phyloP scores from a whole-genome alignment of 2,113 vertebrate genomes.

The Apteryx owenii region DNA sequence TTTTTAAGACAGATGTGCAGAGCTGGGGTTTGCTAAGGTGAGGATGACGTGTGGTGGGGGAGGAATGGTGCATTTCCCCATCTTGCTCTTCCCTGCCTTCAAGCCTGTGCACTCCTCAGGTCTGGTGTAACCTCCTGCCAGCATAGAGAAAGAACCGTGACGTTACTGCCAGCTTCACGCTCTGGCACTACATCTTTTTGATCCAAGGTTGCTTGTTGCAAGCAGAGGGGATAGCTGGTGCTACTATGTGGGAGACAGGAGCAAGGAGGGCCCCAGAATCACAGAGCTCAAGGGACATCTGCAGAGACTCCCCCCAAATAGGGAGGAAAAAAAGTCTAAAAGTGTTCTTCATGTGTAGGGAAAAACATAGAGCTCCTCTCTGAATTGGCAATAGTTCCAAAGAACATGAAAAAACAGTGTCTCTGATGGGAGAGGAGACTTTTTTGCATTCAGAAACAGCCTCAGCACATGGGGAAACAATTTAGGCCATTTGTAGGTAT shows the following conservation, averaged over 20 bases:
- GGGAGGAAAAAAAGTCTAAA: background rate
- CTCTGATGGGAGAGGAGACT: background rate
- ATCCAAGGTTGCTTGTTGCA: too few species aligned
- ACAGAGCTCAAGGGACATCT: background rate
- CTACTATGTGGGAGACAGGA: too few species aligned
- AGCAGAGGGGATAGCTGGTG: too few species aligned
- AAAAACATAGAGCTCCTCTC: background rate
- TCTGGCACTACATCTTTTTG: too few species aligned
- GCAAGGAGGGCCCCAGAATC: background rate
- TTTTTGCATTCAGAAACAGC: too few species aligned
- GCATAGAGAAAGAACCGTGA: background rate
- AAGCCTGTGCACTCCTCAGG: background rate
- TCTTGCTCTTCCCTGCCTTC: background rate
- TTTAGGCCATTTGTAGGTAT: too few species aligned
- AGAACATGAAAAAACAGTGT: background rate
- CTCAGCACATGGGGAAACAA: too few species aligned
- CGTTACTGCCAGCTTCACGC: too few species aligned
- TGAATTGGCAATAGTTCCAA: background rate
- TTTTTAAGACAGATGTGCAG: too few species aligned
- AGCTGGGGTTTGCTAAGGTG: too few species aligned
- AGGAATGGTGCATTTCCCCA: background rate
- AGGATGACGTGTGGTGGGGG: too few species aligned
- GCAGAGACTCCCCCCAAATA: background rate
- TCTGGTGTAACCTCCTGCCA: background rate
- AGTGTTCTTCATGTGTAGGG: background rate